Evolutionary conservation across 2,797 vertebrate species (phyloP).

Genomic region (Schizopygopsis pylzovi): DNA sequence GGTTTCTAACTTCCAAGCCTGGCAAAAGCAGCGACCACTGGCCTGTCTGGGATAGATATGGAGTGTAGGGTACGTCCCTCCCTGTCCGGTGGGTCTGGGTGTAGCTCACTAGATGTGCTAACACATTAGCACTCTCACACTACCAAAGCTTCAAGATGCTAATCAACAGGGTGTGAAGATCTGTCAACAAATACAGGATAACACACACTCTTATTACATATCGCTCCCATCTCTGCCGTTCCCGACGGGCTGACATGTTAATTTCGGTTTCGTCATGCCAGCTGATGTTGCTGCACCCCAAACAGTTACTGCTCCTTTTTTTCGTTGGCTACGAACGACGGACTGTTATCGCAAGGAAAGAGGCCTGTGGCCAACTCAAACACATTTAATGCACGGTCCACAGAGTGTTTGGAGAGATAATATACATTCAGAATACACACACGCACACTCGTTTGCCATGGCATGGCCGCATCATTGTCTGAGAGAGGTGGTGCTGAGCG

Average conservation of each 20-base stretch:
- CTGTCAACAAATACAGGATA: conserved; percentile 48
- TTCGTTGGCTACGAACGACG: conserved; percentile 77
- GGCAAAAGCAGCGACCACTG: neutral
- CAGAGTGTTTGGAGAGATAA: conserved; percentile 85
- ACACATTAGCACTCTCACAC: conserved; percentile 39
- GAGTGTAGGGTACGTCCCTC: conserved; percentile 73
- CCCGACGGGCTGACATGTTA: conserved; percentile 75
- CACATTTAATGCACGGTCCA: conserved; percentile 81
- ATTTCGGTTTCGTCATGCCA: conserved; percentile 75
- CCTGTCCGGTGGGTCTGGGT: conserved; percentile 71
- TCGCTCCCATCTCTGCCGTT: conserved; percentile 76
- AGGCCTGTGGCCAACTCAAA: conserved; percentile 91
- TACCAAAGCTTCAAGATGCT: conserved; percentile 41
- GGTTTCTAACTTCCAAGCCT: neutral
- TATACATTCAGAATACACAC: conserved; percentile 72
- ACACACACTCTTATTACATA: conserved; percentile 55
- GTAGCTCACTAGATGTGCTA: conserved; percentile 18
- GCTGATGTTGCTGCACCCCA: conserved; percentile 71
- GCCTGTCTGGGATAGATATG: conserved; percentile 78
- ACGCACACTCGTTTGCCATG: conserved; percentile 69
- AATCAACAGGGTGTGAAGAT: conserved; percentile 56
- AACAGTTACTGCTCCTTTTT: conserved; percentile 80
- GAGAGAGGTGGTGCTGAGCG: conserved; percentile 52
- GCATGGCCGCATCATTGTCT: conserved; percentile 68
- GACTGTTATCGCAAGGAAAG: conserved; percentile 89